Base-by-base conservation (phyloP, 2,888 invertebrate genomes). In the Ptychoptera albimana region DNA sequence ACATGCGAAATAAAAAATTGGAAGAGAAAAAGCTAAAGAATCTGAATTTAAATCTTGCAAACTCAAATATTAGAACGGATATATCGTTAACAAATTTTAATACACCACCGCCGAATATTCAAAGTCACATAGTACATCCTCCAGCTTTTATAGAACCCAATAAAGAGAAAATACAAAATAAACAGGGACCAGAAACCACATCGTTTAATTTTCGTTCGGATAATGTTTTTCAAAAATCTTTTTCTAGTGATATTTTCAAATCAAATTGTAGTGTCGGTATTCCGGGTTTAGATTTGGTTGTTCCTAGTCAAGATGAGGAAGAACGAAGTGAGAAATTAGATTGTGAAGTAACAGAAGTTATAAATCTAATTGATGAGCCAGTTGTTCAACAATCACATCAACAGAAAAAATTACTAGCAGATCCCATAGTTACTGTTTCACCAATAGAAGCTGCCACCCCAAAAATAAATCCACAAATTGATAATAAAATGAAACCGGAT, bases 261-360 rank as follows among this genome's bases (percentile, higher is more conserved):
- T 12, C 11, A 16, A 11, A n/a, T 5, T 34, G 57, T 46, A 52
- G 46, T 10, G 60, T 54, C 36, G 77, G 75, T 37, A 83, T 83
- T 55, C 83, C 83, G 9, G 83, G 83, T 0, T 67, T 83, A 46
- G 82, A 83, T 68, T 69, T 82, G 47, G 75, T 79, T 9, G 40
- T 41, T 8, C 69, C 68, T 49, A 46, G 43, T 29, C 43, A 46
- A 38, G 48, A 48, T 12, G 44, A 46, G 11, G 4, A 3, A 23
- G 23, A 5, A 23, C 23, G 4, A 23, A 23, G 7, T 23, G 23
- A 23, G 23, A 23, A 23, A 23, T 23, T 23, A 23, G 23, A 23
- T 23, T 5, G 23, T 23, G 50, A 50, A 37, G 40, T 46, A 4
- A 29, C 45, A 8, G 53, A 53, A 15, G 42, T 51, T 8, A 49